Conservation (phyloP, 2,113 vertebrate genomes). For the Hemicordylus capensis region DNA sequence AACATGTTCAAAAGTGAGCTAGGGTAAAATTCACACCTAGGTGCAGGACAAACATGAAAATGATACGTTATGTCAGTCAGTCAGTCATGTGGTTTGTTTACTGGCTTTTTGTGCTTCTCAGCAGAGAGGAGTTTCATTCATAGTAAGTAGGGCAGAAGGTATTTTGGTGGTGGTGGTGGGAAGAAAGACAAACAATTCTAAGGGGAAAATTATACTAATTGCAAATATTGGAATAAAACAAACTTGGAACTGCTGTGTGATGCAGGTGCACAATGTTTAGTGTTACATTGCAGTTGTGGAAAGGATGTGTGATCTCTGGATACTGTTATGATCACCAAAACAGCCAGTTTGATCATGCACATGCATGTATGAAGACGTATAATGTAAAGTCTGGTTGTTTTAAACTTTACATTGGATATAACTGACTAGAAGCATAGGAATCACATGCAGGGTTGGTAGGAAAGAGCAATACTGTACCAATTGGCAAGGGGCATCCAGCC, state of each 20-base stretch:
- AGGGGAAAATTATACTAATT: slow-evolving; percentile 33
- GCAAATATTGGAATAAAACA: slow-evolving; percentile 52
- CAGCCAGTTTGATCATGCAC: slow-evolving; percentile 73
- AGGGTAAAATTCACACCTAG: slow-evolving; percentile 23
- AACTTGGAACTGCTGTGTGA: slow-evolving; percentile 27
- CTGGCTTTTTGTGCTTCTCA: slow-evolving; percentile 22
- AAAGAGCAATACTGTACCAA: slow-evolving; percentile 99
- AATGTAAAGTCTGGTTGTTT: slow-evolving; percentile 70
- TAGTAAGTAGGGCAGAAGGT: slow-evolving; percentile 58
- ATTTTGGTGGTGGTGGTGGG: slow-evolving; percentile 17
- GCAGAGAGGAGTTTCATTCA: slow-evolving; percentile 6
- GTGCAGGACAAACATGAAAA: neutral
- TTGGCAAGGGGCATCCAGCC: slow-evolving; percentile 99
- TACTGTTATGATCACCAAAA: slow-evolving; percentile 41
- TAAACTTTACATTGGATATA: slow-evolving; percentile 74
- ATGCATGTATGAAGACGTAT: slow-evolving; percentile 64
- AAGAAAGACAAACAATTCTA: slow-evolving; percentile 28
- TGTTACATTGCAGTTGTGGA: slow-evolving; percentile 50
- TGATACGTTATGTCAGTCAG: neutral
- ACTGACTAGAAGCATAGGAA: slow-evolving; percentile 74
- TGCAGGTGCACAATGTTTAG: slow-evolving; percentile 44
- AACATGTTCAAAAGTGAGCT: neutral
- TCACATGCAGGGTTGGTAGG: slow-evolving; percentile 90
- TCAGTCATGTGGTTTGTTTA: slow-evolving; percentile 41
- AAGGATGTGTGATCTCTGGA: slow-evolving; percentile 28